These are phyloP conservation scores for Ailuropoda melanoleuca DNA, from an alignment of 2,113 vertebrate genomes.

Conservation along the genomic window DNA sequence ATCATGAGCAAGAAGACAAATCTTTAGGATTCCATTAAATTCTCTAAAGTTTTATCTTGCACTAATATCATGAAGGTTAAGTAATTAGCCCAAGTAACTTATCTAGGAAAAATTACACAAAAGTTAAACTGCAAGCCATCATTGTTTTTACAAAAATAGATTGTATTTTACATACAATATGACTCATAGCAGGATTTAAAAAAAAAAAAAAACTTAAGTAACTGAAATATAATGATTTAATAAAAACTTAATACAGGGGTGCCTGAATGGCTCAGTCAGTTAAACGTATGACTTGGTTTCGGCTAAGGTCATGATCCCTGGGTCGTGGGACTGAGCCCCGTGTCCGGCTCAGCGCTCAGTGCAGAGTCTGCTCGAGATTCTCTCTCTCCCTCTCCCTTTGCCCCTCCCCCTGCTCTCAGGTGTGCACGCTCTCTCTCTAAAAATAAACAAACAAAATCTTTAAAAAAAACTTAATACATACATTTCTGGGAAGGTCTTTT, in stretches of 20 bases:
- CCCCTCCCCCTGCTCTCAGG: background rate
- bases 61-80: background rate
- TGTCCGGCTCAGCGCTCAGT: background rate
- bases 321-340: background rate
- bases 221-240: background rate
- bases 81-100: background rate
- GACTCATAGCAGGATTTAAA: background rate
- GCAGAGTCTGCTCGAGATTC: background rate
- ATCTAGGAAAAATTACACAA: background rate
- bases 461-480: background rate
- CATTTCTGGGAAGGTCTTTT: constrained; percentile 7
- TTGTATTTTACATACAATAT: background rate
- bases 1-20: background rate
- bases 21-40: background rate
- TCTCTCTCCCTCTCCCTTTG: background rate
- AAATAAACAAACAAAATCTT: background rate
- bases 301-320: background rate
- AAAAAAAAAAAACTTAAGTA: background rate
- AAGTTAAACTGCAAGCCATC: background rate
- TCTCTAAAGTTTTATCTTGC: background rate
- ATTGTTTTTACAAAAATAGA: constrained; percentile 13
- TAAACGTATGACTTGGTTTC: background rate
- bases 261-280: background rate
- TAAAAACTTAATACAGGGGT: background rate
- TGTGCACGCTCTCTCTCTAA: background rate